Conservation (phyloP, 2,888 invertebrate genomes). For the Ormyrus rosae region DNA sequence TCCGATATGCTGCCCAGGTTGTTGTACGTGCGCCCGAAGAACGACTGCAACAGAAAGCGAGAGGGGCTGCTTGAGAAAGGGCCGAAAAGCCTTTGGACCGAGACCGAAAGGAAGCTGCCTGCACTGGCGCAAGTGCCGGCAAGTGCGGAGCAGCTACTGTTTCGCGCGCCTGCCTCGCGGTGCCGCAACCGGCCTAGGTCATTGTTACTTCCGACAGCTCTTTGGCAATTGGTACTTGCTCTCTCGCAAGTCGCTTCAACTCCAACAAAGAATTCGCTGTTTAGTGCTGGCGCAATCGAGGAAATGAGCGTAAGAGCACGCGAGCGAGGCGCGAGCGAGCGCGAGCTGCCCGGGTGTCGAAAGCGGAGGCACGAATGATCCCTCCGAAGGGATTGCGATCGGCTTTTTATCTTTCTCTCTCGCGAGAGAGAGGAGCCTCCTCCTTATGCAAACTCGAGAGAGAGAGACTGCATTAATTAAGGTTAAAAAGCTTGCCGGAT, state of each 20-base stretch:
- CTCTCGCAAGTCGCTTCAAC: slow-evolving; percentile 29
- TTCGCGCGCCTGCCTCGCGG: slow-evolving; percentile 6
- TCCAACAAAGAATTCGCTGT: slow-evolving; percentile 42
- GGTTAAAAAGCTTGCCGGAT: too few relatives aligned
- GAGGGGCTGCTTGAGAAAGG: slow-evolving; percentile 15
- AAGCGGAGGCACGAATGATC: slow-evolving; percentile 46
- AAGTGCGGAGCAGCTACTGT: neutral
- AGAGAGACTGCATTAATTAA: too few relatives aligned
- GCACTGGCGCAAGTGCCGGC: slow-evolving; percentile 17
- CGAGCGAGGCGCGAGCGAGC: neutral
- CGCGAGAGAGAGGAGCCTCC: neutral
- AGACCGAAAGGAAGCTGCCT: slow-evolving; percentile 22
- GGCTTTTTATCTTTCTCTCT: neutral
- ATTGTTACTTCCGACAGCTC: slow-evolving; percentile 57
- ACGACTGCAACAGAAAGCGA: slow-evolving; percentile 85
- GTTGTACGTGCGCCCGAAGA: slow-evolving; percentile 94
- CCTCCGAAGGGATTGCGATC: slow-evolving; percentile 28
- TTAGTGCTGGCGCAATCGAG: slow-evolving; percentile 51
- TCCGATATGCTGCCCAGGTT: slow-evolving; percentile 91
- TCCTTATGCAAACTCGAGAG: slow-evolving; percentile 22
- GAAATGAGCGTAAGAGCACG: slow-evolving; percentile 55
- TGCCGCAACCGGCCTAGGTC: slow-evolving; percentile 54
- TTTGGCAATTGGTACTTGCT: slow-evolving; percentile 44
- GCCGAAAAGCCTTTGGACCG: slow-evolving; percentile 25
- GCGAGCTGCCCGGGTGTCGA: slow-evolving; percentile 23